Percentiles rank a stretch among this genome's conserved stretches.
Evolutionary conservation across 2,113 vertebrate species (phyloP).

Genomic region (Otocyon megalotis): DNA sequence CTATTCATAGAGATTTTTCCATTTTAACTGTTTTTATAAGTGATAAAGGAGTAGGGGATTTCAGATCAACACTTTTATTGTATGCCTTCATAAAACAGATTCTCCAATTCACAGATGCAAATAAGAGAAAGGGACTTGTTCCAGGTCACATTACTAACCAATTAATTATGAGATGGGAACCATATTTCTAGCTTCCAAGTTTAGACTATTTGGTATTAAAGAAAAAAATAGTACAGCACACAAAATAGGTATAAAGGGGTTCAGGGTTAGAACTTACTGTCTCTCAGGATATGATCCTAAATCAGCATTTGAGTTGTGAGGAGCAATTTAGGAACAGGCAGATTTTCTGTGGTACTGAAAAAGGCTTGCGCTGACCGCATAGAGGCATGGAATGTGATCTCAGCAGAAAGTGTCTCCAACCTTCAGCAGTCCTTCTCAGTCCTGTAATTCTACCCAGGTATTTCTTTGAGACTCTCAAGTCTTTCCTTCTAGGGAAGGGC

Average conservation of each 20-base stretch:
- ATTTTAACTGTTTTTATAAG: conserved; percentile 49
- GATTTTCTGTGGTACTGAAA: conserved; percentile 31
- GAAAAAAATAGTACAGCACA: neutral
- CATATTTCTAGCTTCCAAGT: conserved; percentile 37
- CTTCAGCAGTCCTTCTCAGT: neutral
- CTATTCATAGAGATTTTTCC: neutral
- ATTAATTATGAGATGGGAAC: conserved; percentile 53
- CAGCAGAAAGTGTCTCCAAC: conserved; percentile 45
- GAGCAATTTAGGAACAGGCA: conserved; percentile 25
- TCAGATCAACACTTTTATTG: conserved; percentile 51
- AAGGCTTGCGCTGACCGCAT: neutral
- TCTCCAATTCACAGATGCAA: conserved; percentile 22
- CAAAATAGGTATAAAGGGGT: neutral
- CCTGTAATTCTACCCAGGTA: neutral
- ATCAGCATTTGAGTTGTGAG: neutral
- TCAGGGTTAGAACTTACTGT: neutral
- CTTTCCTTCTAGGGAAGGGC: conserved; percentile 37
- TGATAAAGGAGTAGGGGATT: neutral
- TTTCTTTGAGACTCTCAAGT: conserved; percentile 41
- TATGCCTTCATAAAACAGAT: neutral
- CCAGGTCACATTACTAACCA: conserved; percentile 49
- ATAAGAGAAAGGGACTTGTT: conserved; percentile 29
- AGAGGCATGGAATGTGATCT: conserved; percentile 53
- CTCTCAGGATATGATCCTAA: conserved; percentile 21
- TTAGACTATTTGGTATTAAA: conserved; percentile 56